Percentiles rank a stretch among this genome's conserved stretches.
These are phyloP conservation scores for Apogon talboti DNA, from an alignment of 2,797 vertebrate species.

Conservation along the genomic window DNA sequence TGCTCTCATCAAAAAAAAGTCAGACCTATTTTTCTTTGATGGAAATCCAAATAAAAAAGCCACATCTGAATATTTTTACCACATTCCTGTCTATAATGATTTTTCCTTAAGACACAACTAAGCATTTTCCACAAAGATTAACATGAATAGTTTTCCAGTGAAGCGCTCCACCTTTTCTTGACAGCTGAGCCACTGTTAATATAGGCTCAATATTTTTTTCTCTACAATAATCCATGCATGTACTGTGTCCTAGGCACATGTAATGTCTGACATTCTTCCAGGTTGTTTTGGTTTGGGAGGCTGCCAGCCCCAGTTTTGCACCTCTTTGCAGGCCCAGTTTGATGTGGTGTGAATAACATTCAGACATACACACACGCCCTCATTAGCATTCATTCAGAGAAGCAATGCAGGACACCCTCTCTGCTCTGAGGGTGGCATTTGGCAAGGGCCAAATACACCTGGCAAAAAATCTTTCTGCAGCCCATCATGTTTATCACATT, in stretches of 20 bases:
- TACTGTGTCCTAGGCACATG: conserved; percentile 78
- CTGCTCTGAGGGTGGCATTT: conserved; percentile 86
- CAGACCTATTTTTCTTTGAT: conserved; percentile 25
- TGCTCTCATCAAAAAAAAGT: conserved; percentile 22
- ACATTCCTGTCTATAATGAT: background rate
- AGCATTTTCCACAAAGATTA: conserved; percentile 29
- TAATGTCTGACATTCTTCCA: conserved; percentile 86
- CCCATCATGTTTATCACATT: conserved; percentile 61
- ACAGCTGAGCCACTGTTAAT: conserved; percentile 50
- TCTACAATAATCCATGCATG: conserved; percentile 76
- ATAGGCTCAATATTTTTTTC: conserved; percentile 46
- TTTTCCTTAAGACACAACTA: conserved; percentile 13
- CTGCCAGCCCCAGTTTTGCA: conserved; percentile 86
- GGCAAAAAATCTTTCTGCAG: conserved; percentile 73
- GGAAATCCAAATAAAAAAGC: conserved; percentile 31
- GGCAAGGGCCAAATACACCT: conserved; percentile 84
- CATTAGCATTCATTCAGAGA: conserved; percentile 82
- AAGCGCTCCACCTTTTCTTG: conserved; percentile 35
- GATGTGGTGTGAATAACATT: conserved; percentile 89
- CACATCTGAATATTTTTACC: conserved; percentile 2
- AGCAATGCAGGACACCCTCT: conserved; percentile 80
- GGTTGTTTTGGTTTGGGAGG: conserved; percentile 85
- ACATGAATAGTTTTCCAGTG: conserved; percentile 36
- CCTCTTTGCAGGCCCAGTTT: conserved; percentile 86
- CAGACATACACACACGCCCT: conserved; percentile 83